A percentile compares a stretch with the other conserved stretches of the same genome.
Conservation (phyloP, 2,888 invertebrate genomes). For the Cetonia aurata region DNA sequence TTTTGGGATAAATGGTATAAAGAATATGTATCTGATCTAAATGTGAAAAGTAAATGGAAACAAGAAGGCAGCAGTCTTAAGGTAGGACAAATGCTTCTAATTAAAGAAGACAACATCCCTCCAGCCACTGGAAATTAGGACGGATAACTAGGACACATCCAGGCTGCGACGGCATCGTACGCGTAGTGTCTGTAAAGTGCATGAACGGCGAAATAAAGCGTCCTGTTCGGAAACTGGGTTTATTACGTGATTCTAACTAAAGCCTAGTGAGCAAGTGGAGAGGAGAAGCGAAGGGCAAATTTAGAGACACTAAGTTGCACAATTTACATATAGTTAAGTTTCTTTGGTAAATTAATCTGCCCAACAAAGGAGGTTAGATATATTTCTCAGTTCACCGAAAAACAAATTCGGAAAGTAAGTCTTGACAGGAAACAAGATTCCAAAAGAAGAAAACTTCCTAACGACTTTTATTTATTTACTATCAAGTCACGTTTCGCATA, state of each 20-base stretch:
- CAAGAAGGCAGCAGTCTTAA: slow-evolving; percentile 17
- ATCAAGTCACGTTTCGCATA: slow-evolving; percentile 2
- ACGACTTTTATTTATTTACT: neutral
- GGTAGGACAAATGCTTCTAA: slow-evolving; percentile 26
- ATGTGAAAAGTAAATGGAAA: slow-evolving; percentile 49
- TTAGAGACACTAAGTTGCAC: too few species aligned
- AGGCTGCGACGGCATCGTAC: slow-evolving; percentile 9
- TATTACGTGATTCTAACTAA: neutral
- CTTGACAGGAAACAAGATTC: slow-evolving; percentile 15
- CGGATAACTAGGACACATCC: neutral
- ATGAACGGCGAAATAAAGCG: neutral
- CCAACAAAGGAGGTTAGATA: slow-evolving; percentile 5
- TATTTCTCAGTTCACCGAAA: slow-evolving; percentile 6
- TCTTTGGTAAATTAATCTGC: slow-evolving; percentile 12
- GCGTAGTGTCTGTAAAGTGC: slow-evolving; percentile 10
- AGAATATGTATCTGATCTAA: slow-evolving; percentile 48
- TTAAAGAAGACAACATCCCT: slow-evolving; percentile 6
- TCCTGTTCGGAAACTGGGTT: slow-evolving; percentile 6
- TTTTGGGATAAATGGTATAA: slow-evolving; percentile 50
- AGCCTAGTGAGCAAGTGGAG: too few species aligned
- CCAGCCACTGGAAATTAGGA: neutral
- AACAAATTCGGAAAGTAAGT: slow-evolving; percentile 8
- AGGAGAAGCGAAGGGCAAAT: too few species aligned
- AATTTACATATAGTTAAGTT: too few species aligned
- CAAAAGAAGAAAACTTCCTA: slow-evolving; percentile 5